Conservation (phyloP, 2,888 invertebrate genomes). For the Scaptodrosophila latifasciaeformis region DNA sequence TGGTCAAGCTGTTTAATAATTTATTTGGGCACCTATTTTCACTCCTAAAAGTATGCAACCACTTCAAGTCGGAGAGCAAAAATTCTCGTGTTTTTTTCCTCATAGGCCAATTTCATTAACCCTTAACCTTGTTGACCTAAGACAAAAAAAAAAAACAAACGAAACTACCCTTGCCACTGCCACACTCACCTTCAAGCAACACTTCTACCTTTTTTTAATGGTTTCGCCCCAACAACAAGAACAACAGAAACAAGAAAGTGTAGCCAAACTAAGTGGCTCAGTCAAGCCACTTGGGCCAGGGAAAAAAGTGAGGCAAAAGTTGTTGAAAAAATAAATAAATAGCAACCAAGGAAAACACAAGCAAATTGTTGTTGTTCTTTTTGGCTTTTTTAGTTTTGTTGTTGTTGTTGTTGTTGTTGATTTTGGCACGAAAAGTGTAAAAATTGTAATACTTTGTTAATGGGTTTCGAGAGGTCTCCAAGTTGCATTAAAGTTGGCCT, state of each 20-base stretch:
- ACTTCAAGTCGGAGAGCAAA: too few species aligned
- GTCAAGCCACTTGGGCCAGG: constrained; percentile 53
- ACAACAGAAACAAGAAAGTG: constrained; percentile 18
- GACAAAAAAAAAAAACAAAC: constrained; percentile 57
- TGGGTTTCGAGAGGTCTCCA: constrained; percentile 55
- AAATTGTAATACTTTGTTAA: constrained; percentile 63
- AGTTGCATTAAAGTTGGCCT: background rate
- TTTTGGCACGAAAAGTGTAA: constrained; percentile 46
- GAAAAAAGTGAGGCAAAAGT: constrained; percentile 57
- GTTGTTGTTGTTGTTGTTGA: too few species aligned
- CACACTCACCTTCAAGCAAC: constrained; percentile 34
- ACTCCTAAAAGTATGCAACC: background rate
- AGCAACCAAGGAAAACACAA: constrained; percentile 15
- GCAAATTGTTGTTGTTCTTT: constrained; percentile 39
- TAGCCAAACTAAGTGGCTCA: constrained; percentile 49
- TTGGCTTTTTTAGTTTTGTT: too few species aligned
- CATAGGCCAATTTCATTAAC: constrained; percentile 53
- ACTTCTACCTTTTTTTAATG: constrained; percentile 56
- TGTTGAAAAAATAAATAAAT: constrained; percentile 60
- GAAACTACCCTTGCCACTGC: constrained; percentile 19
- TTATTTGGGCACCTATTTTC: constrained; percentile 6
- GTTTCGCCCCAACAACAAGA: constrained; percentile 33
- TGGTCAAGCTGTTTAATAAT: constrained; percentile 1
- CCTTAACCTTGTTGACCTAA: constrained; percentile 62
- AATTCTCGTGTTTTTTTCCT: too few species aligned